Conservation (phyloP, 2,888 invertebrate species). For the Noctua comes region DNA sequence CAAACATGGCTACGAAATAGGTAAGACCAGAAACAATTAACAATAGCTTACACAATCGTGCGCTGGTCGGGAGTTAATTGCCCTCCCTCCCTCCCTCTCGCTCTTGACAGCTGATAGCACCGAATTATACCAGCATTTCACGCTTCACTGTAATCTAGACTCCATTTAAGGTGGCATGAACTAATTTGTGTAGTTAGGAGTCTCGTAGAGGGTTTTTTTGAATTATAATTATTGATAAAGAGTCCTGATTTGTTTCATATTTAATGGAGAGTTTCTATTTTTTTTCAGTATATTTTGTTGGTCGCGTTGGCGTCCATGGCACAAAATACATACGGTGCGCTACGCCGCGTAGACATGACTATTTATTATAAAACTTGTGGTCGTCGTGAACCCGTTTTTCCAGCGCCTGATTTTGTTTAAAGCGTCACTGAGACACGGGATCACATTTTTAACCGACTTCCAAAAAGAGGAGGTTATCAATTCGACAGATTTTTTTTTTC, state of each 20-base stretch:
- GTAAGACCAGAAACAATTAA: constrained; percentile 63
- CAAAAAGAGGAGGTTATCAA: too few species aligned
- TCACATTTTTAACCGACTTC: too few species aligned
- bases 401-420: neutral
- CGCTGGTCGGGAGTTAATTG: constrained; percentile 63
- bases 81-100: constrained; percentile 37
- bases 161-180: constrained; percentile 70
- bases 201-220: constrained; percentile 51
- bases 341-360: neutral
- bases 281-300: neutral
- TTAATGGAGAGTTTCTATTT: neutral
- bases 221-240: neutral
- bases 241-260: neutral
- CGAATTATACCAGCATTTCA: constrained; percentile 78
- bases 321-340: neutral
- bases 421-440: too few species aligned
- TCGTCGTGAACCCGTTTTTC: neutral
- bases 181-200: constrained; percentile 52
- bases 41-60: constrained; percentile 66
- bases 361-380: neutral
- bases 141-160: constrained; percentile 74
- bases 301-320: too few species aligned
- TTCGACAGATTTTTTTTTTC: too few species aligned
- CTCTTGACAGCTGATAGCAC: constrained; percentile 74
- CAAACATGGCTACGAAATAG: constrained; percentile 51